Evolutionary conservation across 2,113 vertebrate species (phyloP), one percentile per base, ranked within the genome.

Genomic region (Laticauda colubrina): DNA sequence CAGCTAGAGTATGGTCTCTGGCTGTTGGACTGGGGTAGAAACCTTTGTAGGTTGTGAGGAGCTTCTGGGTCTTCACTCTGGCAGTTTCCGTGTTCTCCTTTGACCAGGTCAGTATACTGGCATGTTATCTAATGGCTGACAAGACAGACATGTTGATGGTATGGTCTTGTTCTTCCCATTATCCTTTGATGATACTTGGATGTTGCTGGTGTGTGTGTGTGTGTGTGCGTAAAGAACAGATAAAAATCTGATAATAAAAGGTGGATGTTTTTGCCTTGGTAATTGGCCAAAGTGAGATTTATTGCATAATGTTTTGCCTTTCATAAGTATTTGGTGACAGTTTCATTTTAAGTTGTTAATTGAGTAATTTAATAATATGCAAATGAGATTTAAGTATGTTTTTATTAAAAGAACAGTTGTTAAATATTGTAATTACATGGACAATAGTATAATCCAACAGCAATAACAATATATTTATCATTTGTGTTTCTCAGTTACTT

Each of bases 301-400:
- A 55, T 20, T 56, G 21, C 12, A 26, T 39, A 45, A 29, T 51
- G 91, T 93, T 94, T 75, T 94, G 75, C 91, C 90, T 88, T 69
- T 93, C 93, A 90, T 95, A 91, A 93, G 92, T 88, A 90, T 92
- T 86, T 91, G 90, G 53, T 94, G 93, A 12, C 34, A 48, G 23
- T 94, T 90, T 81, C 21, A 48, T 20, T 2, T 8, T 91, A 91
- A 93, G 57, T 93, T 93, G 21, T 39, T 45, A 3, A 59, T 54
- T 57, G 29, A 18, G 20, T 45, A 20, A 91, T 29, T 21, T 85
- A 43, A 20, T 88, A 11, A 53, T 15, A 29, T 57, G 56, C 91
- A 93, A 0, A 0, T 45, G 61, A 14, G 12, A 23, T 87, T 29
- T 94, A 54, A 29, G 88, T 90, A 55, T 90, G 61, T 92, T 92